A percentile compares a stretch with the other conserved stretches of the same genome.
Conservation (phyloP, 2,888 invertebrate genomes). For the Conchocele bisecta region DNA sequence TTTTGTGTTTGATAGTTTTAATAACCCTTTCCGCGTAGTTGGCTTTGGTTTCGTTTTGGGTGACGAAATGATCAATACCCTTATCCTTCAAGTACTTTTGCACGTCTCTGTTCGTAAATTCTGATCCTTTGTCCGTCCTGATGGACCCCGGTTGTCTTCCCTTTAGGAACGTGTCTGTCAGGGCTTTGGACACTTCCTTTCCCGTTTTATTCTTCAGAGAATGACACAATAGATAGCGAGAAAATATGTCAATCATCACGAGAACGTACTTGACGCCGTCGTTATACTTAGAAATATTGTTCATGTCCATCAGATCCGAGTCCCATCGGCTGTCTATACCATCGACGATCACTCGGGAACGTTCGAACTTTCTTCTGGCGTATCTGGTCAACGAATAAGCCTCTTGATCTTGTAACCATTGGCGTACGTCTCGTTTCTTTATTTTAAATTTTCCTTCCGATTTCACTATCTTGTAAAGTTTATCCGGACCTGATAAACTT, state of each 20-base stretch:
- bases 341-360: slow-evolving; percentile 21
- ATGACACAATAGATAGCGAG: slow-evolving; percentile 13
- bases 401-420: slow-evolving; percentile 47
- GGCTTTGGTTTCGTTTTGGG: slow-evolving; percentile 43
- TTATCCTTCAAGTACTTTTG: slow-evolving; percentile 13
- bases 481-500: slow-evolving; percentile 25
- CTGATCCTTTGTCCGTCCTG: slow-evolving; percentile 23
- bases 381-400: slow-evolving; percentile 35
- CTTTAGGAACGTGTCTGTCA: background rate
- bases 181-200: slow-evolving; percentile 1
- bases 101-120: slow-evolving; percentile 21
- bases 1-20: slow-evolving; percentile 3
- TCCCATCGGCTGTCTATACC: slow-evolving; percentile 41
- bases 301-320: slow-evolving; percentile 38
- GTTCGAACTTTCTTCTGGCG: slow-evolving; percentile 16
- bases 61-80: slow-evolving; percentile 21
- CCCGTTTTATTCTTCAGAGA: slow-evolving; percentile 23
- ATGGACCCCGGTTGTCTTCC: slow-evolving; percentile 10
- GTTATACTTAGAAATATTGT: slow-evolving; percentile 11
- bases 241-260: slow-evolving; percentile 29
- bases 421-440: slow-evolving; percentile 17
- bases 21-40: slow-evolving; percentile 34
- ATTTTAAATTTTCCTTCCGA: slow-evolving; percentile 37
- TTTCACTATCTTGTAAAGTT: slow-evolving; percentile 35
- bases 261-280: slow-evolving; percentile 30